Evolutionary conservation across 1,140 invertebrate species (phyloP), one percentile per base, ranked within the genome.

Genomic region (Drosophila kikkawai): DNA sequence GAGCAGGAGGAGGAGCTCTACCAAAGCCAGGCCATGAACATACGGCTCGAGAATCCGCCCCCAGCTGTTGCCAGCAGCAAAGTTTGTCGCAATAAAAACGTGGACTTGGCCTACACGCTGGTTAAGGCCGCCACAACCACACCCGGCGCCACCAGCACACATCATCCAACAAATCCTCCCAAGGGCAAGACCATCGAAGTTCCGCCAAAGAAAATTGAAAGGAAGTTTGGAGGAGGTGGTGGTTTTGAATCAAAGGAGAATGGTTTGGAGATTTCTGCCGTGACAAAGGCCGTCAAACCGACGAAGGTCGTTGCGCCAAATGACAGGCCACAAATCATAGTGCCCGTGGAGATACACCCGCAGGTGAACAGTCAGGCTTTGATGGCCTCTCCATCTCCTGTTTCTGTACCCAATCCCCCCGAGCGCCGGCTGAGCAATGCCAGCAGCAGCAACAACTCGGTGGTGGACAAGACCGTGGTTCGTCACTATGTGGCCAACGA

Each of bases 401-500:
- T 8, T 26, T 13, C 34, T 2, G 48, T 6, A 17, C 13, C 9
- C 13, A 17, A 15, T 17, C 19, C 17, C 15, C 80, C 81, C 39
- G 86, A 91, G 39, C 81, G 87, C 0, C 64, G 85, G 0, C 32
- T 79, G 42, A 91, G 83, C 68, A 91, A 81, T 50, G 80, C 80
- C 47, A 91, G 85, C 78, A 84, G 82, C 55, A 77, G 70, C 53
- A 56, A 50, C 50, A 71, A 76, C 5, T 86, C 84, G 11, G 75
- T 90, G 51, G 85, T 91, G 59, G 86, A 92, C 66, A 90, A 92
- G 42, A 76, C 75, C 34, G 84, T 92, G 12, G 90, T 92, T 44
- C 91, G 90, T 11, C 87, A 93, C 58, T 93, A 91, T 75, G 84
- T 88, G 66, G 91, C 93, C 59, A 93, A 94, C 60, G 91, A 94